Evolutionary conservation across 2,797 vertebrate genomes (phyloP), one percentile per base, ranked within the genome.

Genomic region (Sciurus carolinensis): DNA sequence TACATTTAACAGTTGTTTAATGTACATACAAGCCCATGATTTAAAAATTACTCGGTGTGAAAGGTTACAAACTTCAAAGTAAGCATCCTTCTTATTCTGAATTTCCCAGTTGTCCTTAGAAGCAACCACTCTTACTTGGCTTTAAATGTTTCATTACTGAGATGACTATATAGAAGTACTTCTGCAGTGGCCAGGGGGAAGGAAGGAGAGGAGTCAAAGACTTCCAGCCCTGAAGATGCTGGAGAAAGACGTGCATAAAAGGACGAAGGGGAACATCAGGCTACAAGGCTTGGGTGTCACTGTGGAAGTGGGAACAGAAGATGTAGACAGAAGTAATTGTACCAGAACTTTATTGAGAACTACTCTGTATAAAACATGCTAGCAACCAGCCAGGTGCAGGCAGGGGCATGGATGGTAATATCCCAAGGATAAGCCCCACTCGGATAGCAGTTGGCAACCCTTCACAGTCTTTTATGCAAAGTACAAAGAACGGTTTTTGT

Each of bases 301-400:
- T 83, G n/a, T 10, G 84, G 71, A 95, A 72, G 13, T 8, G n/a
- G 39, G 95, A 95, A 30, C 64, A 87, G 42, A 90, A 96, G 91
- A 87, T 42, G 14, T 39, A 87, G 69, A 69, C 66, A 62, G 71
- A 69, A 69, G 80, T 81, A 67, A 66, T 50, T 64, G 59, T 80
- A 80, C 73, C 71, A 81, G 84, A 87, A 86, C 73, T 92, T 87
- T 95, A 90, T 69, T 97, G 71, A 81, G 39, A 95, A 67, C 22
- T 44, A 20, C 66, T 86, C 28, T 83, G 12, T 94, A 93, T 5
- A 95, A 89, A 92, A 52, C 71, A 92, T 14, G 39, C 50, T 85
- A 87, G 72, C 33, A 87, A 75, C 20, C 3, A 69, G 30, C 11
- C 52, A 84, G 47, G 54, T 75, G 47, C 75, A 82, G 28, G 47